Percentiles rank a stretch among this genome's conserved stretches.
phyloP scores from a whole-genome alignment of 2,888 invertebrate species.

The Coleophora flavipennella region DNA sequence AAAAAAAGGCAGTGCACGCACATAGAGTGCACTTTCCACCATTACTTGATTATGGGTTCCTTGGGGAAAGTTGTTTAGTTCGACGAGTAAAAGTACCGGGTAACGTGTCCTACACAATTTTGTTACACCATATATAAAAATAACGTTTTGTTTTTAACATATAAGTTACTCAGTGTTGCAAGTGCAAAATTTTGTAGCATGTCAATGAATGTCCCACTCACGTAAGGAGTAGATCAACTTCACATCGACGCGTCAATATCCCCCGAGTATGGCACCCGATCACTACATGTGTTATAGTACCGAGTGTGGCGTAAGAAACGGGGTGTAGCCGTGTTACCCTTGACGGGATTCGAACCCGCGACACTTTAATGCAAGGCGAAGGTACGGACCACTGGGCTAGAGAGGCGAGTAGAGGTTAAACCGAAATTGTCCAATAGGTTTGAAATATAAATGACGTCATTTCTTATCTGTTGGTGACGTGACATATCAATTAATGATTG shows the following conservation, averaged over 20 bases:
- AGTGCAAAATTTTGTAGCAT: slow-evolving; percentile 36
- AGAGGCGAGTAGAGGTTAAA: background rate
- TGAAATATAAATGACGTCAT: background rate
- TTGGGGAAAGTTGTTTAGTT: no score
- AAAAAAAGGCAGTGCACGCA: no score
- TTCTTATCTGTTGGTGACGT: background rate
- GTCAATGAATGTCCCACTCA: slow-evolving; percentile 42
- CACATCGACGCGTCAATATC: slow-evolving; percentile 44
- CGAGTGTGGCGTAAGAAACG: slow-evolving; percentile 66
- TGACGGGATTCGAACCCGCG: slow-evolving; percentile 39
- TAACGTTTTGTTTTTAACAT: no score
- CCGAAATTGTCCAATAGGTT: slow-evolving; percentile 13
- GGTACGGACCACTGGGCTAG: slow-evolving; percentile 19
- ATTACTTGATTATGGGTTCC: no score
- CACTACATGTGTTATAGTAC: slow-evolving; percentile 52
- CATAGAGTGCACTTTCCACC: no score
- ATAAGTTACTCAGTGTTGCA: background rate
- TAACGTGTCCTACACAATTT: no score
- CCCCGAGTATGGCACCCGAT: slow-evolving; percentile 59
- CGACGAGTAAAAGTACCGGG: no score
- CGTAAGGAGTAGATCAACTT: slow-evolving; percentile 38
- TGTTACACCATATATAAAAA: no score
- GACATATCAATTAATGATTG: no score
- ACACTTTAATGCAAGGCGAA: slow-evolving; percentile 9
- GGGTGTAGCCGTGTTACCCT: slow-evolving; percentile 28